Evolutionary conservation across 2,888 invertebrate species (phyloP).

Genomic region (Liodrosophila aerea): DNA sequence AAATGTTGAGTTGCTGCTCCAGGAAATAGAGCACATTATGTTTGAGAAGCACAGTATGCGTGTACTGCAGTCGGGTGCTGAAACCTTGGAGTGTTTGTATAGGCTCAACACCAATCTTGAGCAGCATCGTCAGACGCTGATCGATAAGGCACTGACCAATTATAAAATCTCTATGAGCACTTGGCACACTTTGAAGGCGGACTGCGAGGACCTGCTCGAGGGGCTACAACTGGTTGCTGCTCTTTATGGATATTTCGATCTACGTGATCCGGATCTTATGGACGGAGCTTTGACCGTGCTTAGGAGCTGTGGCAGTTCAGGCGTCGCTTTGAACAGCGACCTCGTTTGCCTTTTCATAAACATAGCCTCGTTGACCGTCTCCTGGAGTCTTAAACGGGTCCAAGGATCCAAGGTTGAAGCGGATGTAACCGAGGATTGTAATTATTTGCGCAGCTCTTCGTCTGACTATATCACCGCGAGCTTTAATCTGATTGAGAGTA

Average conservation of each 20-base stretch:
- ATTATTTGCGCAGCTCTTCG: slow-evolving; percentile 14
- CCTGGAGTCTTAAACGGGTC: slow-evolving; percentile 35
- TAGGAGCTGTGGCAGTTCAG: background rate
- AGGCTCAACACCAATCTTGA: background rate
- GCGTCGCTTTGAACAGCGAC: background rate
- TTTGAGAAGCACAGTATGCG: background rate
- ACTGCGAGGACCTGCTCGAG: slow-evolving; percentile 2
- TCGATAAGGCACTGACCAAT: slow-evolving; percentile 34
- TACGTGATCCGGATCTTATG: slow-evolving; percentile 19
- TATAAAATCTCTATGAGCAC: slow-evolving; percentile 24
- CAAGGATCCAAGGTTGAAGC: fast-evolving
- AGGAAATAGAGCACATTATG: slow-evolving; percentile 32
- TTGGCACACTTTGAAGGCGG: no score
- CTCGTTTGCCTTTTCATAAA: slow-evolving; percentile 24
- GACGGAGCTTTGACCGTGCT: slow-evolving; percentile 21
- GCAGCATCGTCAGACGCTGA: slow-evolving; percentile 18
- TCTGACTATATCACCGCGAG: slow-evolving; percentile 20
- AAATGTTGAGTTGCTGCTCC: slow-evolving; percentile 9
- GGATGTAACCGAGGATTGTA: slow-evolving; percentile 8
- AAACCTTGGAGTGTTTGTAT: slow-evolving; percentile 30
- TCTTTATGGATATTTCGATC: slow-evolving; percentile 41
- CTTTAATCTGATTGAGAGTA: slow-evolving; percentile 13
- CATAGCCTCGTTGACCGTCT: slow-evolving; percentile 26
- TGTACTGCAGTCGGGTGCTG: slow-evolving; percentile 37
- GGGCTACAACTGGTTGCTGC: slow-evolving; percentile 31